Evolutionary conservation across 2,888 invertebrate species (phyloP).

Genomic region (Caenorhabditis becei): DNA sequence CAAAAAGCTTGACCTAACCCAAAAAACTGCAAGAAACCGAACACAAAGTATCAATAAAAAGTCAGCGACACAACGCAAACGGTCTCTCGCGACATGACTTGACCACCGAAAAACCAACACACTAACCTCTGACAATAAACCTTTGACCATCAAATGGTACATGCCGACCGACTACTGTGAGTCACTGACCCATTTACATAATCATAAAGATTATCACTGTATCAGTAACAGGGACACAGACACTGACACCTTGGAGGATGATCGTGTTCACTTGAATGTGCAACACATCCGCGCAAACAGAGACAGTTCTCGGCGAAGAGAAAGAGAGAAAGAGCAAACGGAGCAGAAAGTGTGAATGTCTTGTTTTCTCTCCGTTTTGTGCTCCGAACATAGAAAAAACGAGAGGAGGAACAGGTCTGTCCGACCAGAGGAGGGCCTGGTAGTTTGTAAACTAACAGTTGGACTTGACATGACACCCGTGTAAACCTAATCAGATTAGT

Average conservation of each 20-base stretch:
- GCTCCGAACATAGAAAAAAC: conserved; percentile 15
- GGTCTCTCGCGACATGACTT: no score
- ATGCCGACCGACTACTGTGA: conserved; percentile 21
- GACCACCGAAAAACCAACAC: not conserved
- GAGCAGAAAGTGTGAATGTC: conserved; percentile 44
- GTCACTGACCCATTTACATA: conserved; percentile 14
- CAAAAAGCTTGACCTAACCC: no score
- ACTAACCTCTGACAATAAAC: no score
- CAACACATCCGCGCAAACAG: conserved; percentile 48
- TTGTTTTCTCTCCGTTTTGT: conserved; percentile 19
- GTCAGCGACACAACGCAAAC: no score
- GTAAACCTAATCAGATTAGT: conserved; percentile 42
- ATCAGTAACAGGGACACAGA: conserved; percentile 26
- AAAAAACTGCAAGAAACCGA: no score
- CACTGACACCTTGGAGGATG: conserved; percentile 32
- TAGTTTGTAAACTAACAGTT: no score
- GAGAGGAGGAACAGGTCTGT: not conserved
- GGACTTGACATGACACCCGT: not conserved
- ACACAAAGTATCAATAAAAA: no score
- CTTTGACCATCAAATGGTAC: not conserved
- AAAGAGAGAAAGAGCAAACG: conserved; percentile 28
- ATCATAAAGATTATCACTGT: not conserved
- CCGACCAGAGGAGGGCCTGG: not conserved
- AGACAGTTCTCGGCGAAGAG: not conserved
- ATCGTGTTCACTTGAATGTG: conserved; percentile 17